phyloP scores from a whole-genome alignment of 2,888 invertebrate genomes.

The Synergus japonicus region DNA sequence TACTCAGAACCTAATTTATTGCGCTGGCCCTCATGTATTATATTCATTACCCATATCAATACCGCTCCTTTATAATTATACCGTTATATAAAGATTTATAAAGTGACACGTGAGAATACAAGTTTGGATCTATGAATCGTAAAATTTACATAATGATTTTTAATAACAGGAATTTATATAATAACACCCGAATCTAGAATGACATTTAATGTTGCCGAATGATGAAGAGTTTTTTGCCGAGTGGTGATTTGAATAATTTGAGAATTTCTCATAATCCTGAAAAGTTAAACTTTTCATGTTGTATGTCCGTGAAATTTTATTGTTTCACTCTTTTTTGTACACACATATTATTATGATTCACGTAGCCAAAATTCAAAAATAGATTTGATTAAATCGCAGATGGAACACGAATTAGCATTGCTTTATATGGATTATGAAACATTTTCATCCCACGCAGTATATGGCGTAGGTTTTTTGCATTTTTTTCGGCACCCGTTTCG shows the following conservation, averaged over 20 bases:
- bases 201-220: neutral
- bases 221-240: too few species aligned
- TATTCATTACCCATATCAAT: neutral
- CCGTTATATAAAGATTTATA: neutral
- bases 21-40: neutral
- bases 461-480: conserved; percentile 13
- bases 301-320: neutral
- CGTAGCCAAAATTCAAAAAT: conserved; percentile 1
- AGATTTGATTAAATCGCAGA: conserved; percentile 20
- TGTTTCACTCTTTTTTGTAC: neutral
- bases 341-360: neutral
- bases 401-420: conserved; percentile 10
- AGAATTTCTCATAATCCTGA: neutral
- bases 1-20: neutral
- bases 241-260: too few species aligned
- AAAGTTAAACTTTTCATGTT: neutral
- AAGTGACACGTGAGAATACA: neutral
- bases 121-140: neutral
- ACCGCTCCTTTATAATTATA: neutral
- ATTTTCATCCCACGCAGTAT: conserved; percentile 18
- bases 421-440: conserved; percentile 33
- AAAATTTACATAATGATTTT: neutral
- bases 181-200: neutral
- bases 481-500: conserved; percentile 13
- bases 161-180: neutral